These are phyloP conservation scores for Linhomoeus sp. DNA, from an alignment of 2,888 invertebrate genomes.

Conservation along the genomic window DNA sequence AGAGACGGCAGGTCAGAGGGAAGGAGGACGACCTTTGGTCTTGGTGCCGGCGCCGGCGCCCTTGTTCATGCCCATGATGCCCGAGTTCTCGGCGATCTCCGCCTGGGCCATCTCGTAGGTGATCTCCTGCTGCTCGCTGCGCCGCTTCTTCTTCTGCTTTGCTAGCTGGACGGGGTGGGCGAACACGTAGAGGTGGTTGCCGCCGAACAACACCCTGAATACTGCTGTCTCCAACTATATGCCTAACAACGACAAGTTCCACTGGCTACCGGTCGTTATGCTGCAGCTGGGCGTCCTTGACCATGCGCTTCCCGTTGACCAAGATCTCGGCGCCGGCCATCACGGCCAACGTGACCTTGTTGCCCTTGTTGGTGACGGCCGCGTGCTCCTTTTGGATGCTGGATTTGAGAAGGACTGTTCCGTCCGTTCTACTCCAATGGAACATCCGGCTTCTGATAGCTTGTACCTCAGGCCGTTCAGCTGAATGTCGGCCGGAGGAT, in stretches of 20 bases:
- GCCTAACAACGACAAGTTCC: not conserved
- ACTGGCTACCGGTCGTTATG: slow-evolving; percentile 35
- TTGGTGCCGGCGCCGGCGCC: not conserved
- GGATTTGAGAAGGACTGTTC: slow-evolving; percentile 5
- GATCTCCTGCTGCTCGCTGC: slow-evolving; percentile 24
- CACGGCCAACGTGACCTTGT: slow-evolving; percentile 22
- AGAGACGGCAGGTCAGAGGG: not conserved
- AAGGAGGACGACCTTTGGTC: not conserved
- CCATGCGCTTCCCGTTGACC: slow-evolving; percentile 35
- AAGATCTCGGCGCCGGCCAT: slow-evolving; percentile 31
- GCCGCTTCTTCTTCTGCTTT: slow-evolving; percentile 17
- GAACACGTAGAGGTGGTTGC: slow-evolving; percentile 38
- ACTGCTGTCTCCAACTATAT: too few relatives aligned
- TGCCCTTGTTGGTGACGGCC: slow-evolving; percentile 26
- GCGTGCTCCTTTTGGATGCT: slow-evolving; percentile 37
- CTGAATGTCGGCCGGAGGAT: slow-evolving; percentile 29
- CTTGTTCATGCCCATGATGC: slow-evolving; percentile 13
- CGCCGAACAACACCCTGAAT: slow-evolving; percentile 36
- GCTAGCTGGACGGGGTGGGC: slow-evolving; percentile 33
- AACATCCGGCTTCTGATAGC: not conserved
- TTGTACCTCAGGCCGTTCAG: slow-evolving; percentile 35
- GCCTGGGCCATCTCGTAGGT: slow-evolving; percentile 37
- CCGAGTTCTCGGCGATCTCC: slow-evolving; percentile 35
- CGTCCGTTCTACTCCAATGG: not conserved
- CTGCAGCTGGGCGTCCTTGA: slow-evolving; percentile 30